A percentile compares a stretch with the other conserved stretches of the same genome.
phyloP scores from a whole-genome alignment of 1,140 invertebrate species.

The Heliconius eleuchia region DNA sequence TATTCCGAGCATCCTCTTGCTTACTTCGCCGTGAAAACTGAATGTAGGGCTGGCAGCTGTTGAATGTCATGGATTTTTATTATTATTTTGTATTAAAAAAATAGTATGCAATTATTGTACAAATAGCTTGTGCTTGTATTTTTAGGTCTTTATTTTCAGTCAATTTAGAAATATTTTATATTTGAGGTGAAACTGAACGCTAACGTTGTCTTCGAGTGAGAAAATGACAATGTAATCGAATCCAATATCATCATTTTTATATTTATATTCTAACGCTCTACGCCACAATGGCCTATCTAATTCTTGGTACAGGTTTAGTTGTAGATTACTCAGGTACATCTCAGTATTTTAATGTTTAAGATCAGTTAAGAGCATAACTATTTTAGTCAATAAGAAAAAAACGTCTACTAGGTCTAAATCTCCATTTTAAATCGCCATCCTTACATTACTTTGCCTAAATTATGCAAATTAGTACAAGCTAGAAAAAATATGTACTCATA shows the following conservation, averaged over 20 bases:
- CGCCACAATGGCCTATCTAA: no score
- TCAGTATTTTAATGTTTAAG: background rate
- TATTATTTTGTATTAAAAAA: background rate
- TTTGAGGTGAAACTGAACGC: no score
- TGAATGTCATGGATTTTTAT: background rate
- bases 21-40: conserved; percentile 56
- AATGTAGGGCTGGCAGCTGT: conserved; percentile 27
- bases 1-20: conserved; percentile 61
- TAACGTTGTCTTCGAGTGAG: no score
- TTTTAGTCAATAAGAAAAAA: no score
- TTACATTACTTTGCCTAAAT: background rate
- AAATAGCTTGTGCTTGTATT: no score
- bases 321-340: background rate
- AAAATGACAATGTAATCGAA: background rate
- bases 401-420: no score
- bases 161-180: no score
- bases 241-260: no score
- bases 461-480: background rate
- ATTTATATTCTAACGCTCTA: no score
- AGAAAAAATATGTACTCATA: background rate
- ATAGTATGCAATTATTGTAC: no score
- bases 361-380: no score
- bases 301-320: background rate
- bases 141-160: no score
- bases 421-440: background rate